Percentiles rank a stretch among this genome's conserved stretches.
Evolutionary conservation across 1,140 invertebrate species (phyloP).

Genomic region (Penaeus indicus): DNA sequence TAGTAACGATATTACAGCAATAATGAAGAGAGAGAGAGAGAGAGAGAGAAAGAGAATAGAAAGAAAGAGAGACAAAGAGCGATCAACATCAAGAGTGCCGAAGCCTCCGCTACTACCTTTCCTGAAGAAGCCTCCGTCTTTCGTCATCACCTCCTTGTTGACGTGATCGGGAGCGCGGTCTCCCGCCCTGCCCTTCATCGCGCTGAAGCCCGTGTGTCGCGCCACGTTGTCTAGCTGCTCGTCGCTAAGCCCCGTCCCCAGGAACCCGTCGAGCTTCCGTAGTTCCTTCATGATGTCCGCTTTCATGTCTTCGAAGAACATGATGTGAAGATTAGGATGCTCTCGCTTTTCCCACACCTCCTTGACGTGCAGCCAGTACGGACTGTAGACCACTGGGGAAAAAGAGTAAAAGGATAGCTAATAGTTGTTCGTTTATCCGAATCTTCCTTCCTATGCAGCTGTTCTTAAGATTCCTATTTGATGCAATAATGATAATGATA

Average conservation of each 20-base stretch:
- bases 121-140: slow-evolving; percentile 43
- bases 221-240: slow-evolving; percentile 70
- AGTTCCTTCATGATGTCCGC: slow-evolving; percentile 77
- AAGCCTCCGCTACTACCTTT: not conserved
- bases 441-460: no score
- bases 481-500: no score
- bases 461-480: no score
- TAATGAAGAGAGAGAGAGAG: no score
- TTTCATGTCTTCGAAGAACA: slow-evolving; percentile 91
- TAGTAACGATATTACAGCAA: no score
- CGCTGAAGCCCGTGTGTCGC: not conserved
- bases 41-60: no score
- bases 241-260: slow-evolving; percentile 78
- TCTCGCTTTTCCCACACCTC: slow-evolving; percentile 81
- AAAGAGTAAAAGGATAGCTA: not conserved
- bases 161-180: not conserved
- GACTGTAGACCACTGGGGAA: not conserved
- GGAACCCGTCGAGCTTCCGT: slow-evolving; percentile 80
- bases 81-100: not conserved
- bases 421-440: no score
- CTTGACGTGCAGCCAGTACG: slow-evolving; percentile 60
- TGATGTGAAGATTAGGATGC: slow-evolving; percentile 82
- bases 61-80: no score
- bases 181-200: not conserved
- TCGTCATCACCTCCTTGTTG: not conserved